A percentile compares a stretch with the other conserved stretches of the same genome.
Evolutionary conservation across 2,797 vertebrate species (phyloP).

Genomic region (Xerus rutilus): DNA sequence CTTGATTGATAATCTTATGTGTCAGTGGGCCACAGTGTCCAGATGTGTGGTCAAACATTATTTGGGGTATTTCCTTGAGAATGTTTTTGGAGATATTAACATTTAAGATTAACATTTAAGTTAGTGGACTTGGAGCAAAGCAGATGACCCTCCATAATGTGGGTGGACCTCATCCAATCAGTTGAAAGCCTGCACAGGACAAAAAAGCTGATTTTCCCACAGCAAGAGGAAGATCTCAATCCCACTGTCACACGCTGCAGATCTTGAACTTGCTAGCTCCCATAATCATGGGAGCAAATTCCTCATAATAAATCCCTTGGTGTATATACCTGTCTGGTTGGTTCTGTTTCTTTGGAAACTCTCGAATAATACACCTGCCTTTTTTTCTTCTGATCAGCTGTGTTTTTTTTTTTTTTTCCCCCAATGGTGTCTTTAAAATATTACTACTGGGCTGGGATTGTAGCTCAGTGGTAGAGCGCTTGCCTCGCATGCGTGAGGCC

Average conservation of each 20-base stretch:
- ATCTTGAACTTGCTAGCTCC: background rate
- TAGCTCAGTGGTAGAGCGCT: too few species aligned
- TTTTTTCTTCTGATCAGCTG: constrained; percentile 4
- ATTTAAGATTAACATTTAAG: background rate
- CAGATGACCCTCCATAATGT: background rate
- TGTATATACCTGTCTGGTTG: background rate
- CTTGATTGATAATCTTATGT: background rate
- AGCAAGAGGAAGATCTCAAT: too few species aligned
- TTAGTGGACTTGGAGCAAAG: background rate
- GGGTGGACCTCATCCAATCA: background rate
- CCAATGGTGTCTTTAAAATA: background rate
- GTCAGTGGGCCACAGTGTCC: too few species aligned
- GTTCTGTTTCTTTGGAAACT: background rate
- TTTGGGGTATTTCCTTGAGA: background rate
- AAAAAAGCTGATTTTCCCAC: background rate
- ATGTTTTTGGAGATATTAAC: background rate
- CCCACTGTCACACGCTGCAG: background rate
- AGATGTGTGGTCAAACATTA: background rate
- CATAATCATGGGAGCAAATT: background rate
- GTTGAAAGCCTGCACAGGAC: background rate
- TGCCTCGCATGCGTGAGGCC: too few species aligned
- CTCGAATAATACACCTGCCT: background rate
- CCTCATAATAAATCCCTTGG: background rate
- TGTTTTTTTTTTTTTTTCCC: too few species aligned
- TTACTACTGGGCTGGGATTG: too few species aligned